These are phyloP conservation scores for Emys orbicularis DNA, from an alignment of 2,797 vertebrate genomes.

Conservation along the genomic window DNA sequence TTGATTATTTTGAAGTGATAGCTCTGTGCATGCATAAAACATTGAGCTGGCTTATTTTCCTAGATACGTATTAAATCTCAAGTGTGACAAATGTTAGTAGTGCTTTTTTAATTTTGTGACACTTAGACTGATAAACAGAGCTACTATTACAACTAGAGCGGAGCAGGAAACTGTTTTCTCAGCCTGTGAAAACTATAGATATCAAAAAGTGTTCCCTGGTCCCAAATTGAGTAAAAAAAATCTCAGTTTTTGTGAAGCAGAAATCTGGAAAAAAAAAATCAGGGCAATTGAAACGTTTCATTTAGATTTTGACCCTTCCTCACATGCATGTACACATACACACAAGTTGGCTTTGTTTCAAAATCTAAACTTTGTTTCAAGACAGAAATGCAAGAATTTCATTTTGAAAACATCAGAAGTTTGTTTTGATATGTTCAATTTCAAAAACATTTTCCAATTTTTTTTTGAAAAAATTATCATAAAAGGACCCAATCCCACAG, in stretches of 20 bases:
- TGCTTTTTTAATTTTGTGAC: neutral
- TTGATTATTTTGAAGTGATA: constrained; percentile 66
- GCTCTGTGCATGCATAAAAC: neutral
- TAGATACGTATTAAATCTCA: neutral
- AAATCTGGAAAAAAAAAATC: no score
- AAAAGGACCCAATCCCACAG: no score
- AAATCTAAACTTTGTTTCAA: neutral
- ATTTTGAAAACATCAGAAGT: neutral
- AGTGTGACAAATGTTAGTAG: neutral
- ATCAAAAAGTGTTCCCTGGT: neutral
- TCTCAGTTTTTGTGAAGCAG: neutral
- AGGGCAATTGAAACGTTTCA: neutral
- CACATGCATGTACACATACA: neutral
- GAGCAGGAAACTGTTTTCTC: neutral
- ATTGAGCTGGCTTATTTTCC: neutral
- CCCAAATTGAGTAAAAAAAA: neutral
- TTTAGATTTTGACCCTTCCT: neutral
- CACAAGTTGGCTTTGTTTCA: no score
- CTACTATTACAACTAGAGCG: neutral
- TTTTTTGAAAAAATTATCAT: neutral
- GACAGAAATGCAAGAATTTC: neutral
- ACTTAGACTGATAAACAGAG: neutral
- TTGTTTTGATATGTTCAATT: neutral
- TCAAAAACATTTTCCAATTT: neutral
- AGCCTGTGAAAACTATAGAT: neutral